Conservation (phyloP, 2,797 vertebrate species). For the Scyliorhinus canicula region DNA sequence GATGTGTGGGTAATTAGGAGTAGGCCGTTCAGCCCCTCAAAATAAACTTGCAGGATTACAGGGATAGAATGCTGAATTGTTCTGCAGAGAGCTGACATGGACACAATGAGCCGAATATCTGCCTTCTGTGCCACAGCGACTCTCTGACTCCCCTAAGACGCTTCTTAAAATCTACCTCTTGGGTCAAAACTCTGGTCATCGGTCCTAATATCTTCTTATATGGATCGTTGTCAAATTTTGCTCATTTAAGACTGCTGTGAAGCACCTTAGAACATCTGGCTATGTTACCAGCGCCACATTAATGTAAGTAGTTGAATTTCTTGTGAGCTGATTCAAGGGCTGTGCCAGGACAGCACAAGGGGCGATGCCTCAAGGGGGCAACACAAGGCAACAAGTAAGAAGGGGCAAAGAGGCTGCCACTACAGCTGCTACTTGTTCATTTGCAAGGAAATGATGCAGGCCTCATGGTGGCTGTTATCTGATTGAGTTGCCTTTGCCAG, state of each 20-base stretch:
- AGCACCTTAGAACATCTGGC: background rate
- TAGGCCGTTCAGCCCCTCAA: too few species aligned
- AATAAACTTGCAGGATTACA: background rate
- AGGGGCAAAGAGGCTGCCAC: background rate
- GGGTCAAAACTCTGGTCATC: too few species aligned
- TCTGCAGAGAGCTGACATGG: background rate
- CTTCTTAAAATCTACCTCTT: background rate
- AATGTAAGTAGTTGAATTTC: background rate
- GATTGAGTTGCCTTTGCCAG: background rate
- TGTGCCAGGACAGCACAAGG: background rate
- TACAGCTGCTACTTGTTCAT: background rate
- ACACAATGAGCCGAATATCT: background rate
- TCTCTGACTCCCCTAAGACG: background rate
- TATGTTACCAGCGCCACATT: background rate
- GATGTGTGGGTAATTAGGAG: background rate
- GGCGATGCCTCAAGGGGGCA: background rate
- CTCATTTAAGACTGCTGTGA: background rate
- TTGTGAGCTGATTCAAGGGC: background rate
- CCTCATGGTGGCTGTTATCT: background rate
- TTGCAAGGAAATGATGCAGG: background rate
- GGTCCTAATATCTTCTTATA: too few species aligned
- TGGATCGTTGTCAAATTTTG: background rate
- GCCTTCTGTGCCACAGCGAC: background rate
- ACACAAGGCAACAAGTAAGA: background rate
- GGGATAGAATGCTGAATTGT: background rate